Conservation (phyloP, 2,888 invertebrate species). For the Ennomos fuscantarius region DNA sequence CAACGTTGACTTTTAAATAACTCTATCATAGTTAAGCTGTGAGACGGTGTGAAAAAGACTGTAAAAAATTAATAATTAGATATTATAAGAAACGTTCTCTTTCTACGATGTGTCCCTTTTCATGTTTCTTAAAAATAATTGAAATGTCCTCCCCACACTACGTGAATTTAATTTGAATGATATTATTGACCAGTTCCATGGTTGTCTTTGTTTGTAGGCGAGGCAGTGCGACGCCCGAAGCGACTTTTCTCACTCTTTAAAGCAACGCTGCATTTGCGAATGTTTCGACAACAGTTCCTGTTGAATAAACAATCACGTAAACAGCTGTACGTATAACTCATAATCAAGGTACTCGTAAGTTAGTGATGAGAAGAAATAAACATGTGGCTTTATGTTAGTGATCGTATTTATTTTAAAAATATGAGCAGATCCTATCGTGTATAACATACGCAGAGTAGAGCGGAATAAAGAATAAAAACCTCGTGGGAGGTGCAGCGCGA, state of each 20-base stretch:
- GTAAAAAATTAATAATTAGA: no score
- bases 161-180: constrained; percentile 25
- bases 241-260: constrained; percentile 72
- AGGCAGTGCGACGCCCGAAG: constrained; percentile 67
- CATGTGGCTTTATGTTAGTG: neutral
- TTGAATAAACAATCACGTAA: constrained; percentile 25
- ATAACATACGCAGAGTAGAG: neutral
- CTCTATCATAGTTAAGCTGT: no score
- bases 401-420: neutral
- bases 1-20: neutral
- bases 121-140: constrained; percentile 4
- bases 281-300: constrained; percentile 23
- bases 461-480: constrained; percentile 18
- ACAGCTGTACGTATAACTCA: constrained; percentile 6
- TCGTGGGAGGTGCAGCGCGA: constrained; percentile 41
- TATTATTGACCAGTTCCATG: constrained; percentile 23
- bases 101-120: no score
- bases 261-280: constrained; percentile 36
- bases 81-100: no score
- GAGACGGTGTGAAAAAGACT: no score
- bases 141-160: constrained; percentile 1
- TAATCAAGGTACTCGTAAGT: constrained; percentile 10
- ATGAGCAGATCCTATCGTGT: neutral
- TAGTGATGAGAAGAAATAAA: neutral
- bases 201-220: constrained; percentile 34